Base-by-base conservation (phyloP, 2,113 vertebrate genomes). In the Nyctibius bracteatus region DNA sequence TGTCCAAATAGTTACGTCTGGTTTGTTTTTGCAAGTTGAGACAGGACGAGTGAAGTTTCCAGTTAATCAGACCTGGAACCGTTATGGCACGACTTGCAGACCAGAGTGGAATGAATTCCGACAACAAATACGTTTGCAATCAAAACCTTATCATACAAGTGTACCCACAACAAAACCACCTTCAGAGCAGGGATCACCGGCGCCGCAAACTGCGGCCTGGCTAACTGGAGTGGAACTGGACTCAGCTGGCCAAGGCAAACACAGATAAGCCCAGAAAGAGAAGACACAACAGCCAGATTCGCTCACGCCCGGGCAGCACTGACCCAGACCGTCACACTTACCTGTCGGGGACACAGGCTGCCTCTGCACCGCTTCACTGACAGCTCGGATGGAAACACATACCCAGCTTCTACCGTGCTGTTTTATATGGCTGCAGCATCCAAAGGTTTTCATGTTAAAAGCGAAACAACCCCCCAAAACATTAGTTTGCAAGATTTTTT, bases 281-380 rank as follows among this genome's bases (percentile, higher is more conserved):
- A 61, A 94, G 92, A 91, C 93, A 54, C 5, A 91, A 95, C 63
- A 91, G 49, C 35, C 23, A 30, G 66, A 72, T 41, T 3, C 3
- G 37, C 41, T 39, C 47, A 27, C 0, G 2, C 22, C 2, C 9
- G 9, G 46, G 27, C 23, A 8, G 3, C 1, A 0, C 44, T 3
- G 39, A 8, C 65, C 86, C 2, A n/a, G 70, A 28, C 43, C 31
- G 41, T 6, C 58, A 43, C 83, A 65, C 4, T 62, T 16, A 47
- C 80, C 88, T 88, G 78, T 20, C 13, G 9, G 68, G 31, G 61
- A 27, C 54, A 22, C 4, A 0, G 16, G 35, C 63, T 49, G 83
- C 43, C 41, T 4, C 62, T 7, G 41, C 37, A 70, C 68, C 20
- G 2, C 79, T 59, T 33, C 57, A 25, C 49, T 4, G 10, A 17